Evolutionary conservation across 2,797 vertebrate genomes (phyloP).

Genomic region (Lithobates pipiens): DNA sequence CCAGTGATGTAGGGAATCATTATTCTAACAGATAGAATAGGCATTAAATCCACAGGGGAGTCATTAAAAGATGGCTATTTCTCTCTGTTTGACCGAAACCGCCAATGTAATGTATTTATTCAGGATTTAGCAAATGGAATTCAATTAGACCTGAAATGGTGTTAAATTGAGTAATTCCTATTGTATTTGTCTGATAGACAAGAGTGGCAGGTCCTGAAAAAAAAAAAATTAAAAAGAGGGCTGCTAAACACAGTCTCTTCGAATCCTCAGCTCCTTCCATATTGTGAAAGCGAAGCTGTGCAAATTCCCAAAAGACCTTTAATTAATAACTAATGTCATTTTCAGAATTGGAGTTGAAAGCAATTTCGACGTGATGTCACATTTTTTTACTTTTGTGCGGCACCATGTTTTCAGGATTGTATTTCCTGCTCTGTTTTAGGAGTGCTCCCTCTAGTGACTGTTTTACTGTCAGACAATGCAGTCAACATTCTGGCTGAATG

Average conservation of each 20-base stretch:
- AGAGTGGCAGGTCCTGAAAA: constrained; percentile 65
- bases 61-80: constrained; percentile 75
- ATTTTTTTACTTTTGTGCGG: too few species aligned
- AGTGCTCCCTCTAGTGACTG: too few species aligned
- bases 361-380: too few species aligned
- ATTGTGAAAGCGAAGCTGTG: constrained; percentile 4
- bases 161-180: constrained; percentile 78
- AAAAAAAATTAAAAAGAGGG: constrained; percentile 36
- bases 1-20: constrained; percentile 71
- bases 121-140: constrained; percentile 80
- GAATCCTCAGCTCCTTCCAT: constrained; percentile 1
- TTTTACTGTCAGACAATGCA: too few species aligned
- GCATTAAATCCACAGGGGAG: constrained; percentile 76
- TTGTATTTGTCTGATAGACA: constrained; percentile 72
- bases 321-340: too few species aligned
- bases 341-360: too few species aligned
- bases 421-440: too few species aligned
- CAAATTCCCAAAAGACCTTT: background rate
- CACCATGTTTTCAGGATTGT: too few species aligned
- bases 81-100: constrained; percentile 73
- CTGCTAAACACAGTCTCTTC: constrained; percentile 6
- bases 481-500: too few species aligned
- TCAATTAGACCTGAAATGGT: constrained; percentile 77
- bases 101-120: constrained; percentile 78
- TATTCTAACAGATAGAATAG: constrained; percentile 74